phyloP scores from a whole-genome alignment of 2,888 invertebrate genomes.

The Pseudeuparius sepicola region DNA sequence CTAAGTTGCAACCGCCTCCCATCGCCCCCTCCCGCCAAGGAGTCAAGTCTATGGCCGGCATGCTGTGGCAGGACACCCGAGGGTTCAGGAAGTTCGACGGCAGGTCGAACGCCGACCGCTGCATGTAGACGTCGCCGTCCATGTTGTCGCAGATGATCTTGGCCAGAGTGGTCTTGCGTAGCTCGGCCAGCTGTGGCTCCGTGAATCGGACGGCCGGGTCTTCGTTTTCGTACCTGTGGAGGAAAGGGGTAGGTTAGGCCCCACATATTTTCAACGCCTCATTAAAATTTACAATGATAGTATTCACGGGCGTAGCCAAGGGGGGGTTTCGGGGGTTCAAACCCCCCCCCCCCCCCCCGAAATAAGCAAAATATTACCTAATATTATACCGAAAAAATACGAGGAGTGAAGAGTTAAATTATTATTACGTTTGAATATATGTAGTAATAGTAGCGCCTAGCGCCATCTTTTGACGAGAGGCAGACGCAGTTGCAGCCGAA shows the following conservation, averaged over 20 bases:
- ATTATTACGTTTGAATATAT: no score
- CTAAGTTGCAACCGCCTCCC: conserved; percentile 70
- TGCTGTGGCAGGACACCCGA: conserved; percentile 69
- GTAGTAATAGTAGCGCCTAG: no score
- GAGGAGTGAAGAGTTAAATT: no score
- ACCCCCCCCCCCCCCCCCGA: no score
- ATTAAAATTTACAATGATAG: no score
- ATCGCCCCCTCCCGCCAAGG: conserved; percentile 68
- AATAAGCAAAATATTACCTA: no score
- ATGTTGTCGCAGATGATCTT: conserved; percentile 85
- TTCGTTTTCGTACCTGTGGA: conserved; percentile 67
- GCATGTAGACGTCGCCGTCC: conserved; percentile 75
- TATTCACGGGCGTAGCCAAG: no score
- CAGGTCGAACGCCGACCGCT: conserved; percentile 80
- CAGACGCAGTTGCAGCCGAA: no score
- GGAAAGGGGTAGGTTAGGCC: conserved; percentile 1
- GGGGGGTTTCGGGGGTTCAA: no score
- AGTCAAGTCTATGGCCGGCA: conserved; percentile 70
- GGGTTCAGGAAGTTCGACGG: conserved; percentile 89
- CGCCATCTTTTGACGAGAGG: no score
- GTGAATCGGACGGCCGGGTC: conserved; percentile 69
- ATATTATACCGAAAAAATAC: no score
- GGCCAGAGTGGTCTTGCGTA: conserved; percentile 75
- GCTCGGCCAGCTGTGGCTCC: conserved; percentile 77
- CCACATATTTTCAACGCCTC: no score